phyloP scores from a whole-genome alignment of 2,113 vertebrate species.

The Sphaerodactylus townsendi region DNA sequence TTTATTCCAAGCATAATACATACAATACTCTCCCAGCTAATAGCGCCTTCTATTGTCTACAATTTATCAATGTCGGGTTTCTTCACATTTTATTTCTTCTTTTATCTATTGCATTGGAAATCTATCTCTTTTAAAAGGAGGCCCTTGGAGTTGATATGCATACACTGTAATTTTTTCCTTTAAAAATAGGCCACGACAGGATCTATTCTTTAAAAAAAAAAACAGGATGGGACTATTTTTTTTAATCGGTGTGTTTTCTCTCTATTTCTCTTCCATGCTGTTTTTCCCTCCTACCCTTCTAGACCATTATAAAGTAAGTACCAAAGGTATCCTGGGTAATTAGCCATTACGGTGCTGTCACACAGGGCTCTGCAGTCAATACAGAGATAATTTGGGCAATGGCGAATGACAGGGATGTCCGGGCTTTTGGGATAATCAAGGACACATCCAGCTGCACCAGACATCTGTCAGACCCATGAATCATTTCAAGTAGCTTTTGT shows the following conservation, averaged over 20 bases:
- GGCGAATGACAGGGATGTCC: conserved; percentile 99
- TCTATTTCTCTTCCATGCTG: conserved; percentile 58
- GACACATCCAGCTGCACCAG: conserved; percentile 99
- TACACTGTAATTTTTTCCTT: conserved; percentile 18
- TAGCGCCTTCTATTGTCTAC: conserved; percentile 78
- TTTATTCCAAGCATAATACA: conserved; percentile 58
- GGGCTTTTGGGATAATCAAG: conserved; percentile 99
- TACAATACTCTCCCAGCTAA: conserved; percentile 74
- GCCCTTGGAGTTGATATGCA: conserved; percentile 63
- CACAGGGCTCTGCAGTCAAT: conserved; percentile 99
- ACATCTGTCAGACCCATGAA: conserved; percentile 99
- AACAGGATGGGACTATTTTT: conserved; percentile 40
- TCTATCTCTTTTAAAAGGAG: conserved; percentile 57
- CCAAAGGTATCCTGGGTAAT: conserved; percentile 99
- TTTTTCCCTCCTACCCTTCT: conserved; percentile 55
- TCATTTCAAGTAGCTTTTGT: conserved; percentile 92
- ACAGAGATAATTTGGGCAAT: conserved; percentile 99
- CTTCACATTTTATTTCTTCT: conserved; percentile 71
- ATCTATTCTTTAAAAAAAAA: conserved; percentile 45
- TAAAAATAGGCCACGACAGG: conserved; percentile 16
- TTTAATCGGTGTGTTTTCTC: conserved; percentile 57
- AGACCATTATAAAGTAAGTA: conserved; percentile 84
- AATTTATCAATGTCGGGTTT: conserved; percentile 79
- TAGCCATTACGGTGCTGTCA: conserved; percentile 99
- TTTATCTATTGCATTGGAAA: conserved; percentile 71